Base-by-base conservation (phyloP, 2,888 invertebrate species). In the Chymomyza amoena region DNA sequence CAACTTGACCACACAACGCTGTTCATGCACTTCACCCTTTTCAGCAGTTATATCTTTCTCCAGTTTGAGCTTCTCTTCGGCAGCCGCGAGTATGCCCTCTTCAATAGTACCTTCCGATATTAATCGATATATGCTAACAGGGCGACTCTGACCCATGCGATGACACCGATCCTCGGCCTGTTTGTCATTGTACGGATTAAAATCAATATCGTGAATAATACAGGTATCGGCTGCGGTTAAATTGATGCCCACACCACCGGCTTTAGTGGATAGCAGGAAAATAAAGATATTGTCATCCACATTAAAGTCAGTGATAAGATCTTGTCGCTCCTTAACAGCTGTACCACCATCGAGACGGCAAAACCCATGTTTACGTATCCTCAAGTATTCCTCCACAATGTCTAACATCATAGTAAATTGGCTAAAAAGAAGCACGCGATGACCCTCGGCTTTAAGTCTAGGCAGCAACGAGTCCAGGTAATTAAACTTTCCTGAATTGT, bases 111-210 rank as follows among this genome's bases (percentile, higher is more conserved):
- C 95, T 83, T 96, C 94, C 73, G 96, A 95, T 72, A 99, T 93
- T 64, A 99, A 93, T 82, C 98, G 94, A 90, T 97, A 95, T 72
- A 99, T 96, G 52, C 93, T 95, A 7, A 99, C 99, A 0, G 96
- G 96, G 77, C 96, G 96, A 1, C 93, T 94, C 89, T 96, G 96
- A 0, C 96, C 96, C 94, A 96, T 94, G 36, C 96, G 92, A 90
- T 96, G 96, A 90, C 95, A 95, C 76, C 96, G 93, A 92, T 99
- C 99, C 91, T 99, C 98, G 0, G 99, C 99, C 92, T 98, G 98
- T 91, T 98, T 98, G 91, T 99, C 99, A 91, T 99, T 99, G 92
- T 99, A 98, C 0, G 99, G 99, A 93, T 99, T 99, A 91, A 98
- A 98, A 93, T 99, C 99, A 64, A 99, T 97, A 90, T 99, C 99